These are phyloP conservation scores for Nettapus auritus DNA, from an alignment of 2,113 vertebrate species.

Conservation along the genomic window DNA sequence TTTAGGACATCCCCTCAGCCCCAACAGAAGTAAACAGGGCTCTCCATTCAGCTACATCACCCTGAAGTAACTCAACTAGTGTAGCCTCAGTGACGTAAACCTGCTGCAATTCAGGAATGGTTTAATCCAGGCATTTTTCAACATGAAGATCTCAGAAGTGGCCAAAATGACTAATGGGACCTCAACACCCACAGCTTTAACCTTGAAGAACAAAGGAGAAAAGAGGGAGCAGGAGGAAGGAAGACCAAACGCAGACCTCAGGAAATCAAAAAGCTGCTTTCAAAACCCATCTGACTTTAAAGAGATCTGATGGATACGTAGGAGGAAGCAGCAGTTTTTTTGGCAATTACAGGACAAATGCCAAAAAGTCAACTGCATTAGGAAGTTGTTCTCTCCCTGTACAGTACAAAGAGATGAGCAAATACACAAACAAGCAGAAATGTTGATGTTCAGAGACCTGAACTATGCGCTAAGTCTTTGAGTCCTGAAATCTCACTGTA, in stretches of 20 bases:
- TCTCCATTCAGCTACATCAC: background rate
- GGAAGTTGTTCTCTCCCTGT: background rate
- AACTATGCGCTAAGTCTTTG: accelerated
- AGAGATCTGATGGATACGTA: background rate
- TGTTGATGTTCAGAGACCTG: background rate
- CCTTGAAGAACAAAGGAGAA: constrained; percentile 51
- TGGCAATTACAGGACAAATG: background rate
- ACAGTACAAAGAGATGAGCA: background rate
- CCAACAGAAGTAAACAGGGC: background rate
- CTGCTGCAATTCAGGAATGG: background rate
- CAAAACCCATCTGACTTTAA: background rate
- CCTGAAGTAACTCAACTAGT: background rate
- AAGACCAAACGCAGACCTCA: background rate
- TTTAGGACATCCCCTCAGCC: background rate
- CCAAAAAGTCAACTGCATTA: background rate
- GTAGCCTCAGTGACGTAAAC: background rate
- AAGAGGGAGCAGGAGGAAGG: constrained; percentile 26
- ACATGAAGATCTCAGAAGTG: background rate
- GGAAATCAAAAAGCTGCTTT: constrained; percentile 37
- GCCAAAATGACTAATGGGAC: constrained; percentile 48
- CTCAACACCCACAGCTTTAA: constrained; percentile 61
- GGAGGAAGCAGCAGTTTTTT: constrained; percentile 22
- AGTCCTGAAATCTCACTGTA: background rate
- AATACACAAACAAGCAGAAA: background rate
- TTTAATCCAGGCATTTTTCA: background rate